Base-by-base conservation (phyloP, 2,113 vertebrate genomes). In the Australoheros scitulus region DNA sequence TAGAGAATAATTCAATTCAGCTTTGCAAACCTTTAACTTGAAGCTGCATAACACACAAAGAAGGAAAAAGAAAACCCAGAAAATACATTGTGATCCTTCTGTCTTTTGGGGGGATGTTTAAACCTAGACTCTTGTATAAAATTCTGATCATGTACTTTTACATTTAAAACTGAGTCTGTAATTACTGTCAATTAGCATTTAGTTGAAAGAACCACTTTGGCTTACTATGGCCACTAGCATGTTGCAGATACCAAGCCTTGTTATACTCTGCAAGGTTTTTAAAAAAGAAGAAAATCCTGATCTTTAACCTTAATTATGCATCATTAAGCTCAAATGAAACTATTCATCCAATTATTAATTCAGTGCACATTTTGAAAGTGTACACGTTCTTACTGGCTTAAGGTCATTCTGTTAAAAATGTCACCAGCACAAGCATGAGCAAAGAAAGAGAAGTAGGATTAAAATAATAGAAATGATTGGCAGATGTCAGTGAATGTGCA, bases 271-370 rank as follows among this genome's bases (percentile, higher is more conserved):
- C 61, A 32, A 36, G 34, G 34, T 86, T 80, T 34, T 58, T 29
- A 68, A 50, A 41, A 43, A 13, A 43, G 13, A n/a, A 70, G 34
- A 75, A 29, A 36, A 20, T 74, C 29, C 10, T 15, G 55, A 63
- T 60, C 63, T 74, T 32, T 65, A 22, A 77, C 38, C 65, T 72
- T 86, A 64, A 72, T 83, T 77, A 80, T 83, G 38, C 58, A 77
- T 61, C 79, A 85, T 86, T 83, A 83, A 57, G 26, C 61, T 77
- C 38, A 74, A 77, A 26, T 65, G 24, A 77, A 80, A 78, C 72
- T 13, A 36, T 79, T 56, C 36, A 6, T 59, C 11, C 34, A 83
- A 34, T 68, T 82, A 79, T 38, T 65, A 15, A 79, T 76, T 36
- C 2, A 2, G 50, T 55, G 22, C 36, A 68, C 55, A 18, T 75